Base-by-base conservation (phyloP, 1,140 invertebrate species). In the Nephila pilipes region DNA sequence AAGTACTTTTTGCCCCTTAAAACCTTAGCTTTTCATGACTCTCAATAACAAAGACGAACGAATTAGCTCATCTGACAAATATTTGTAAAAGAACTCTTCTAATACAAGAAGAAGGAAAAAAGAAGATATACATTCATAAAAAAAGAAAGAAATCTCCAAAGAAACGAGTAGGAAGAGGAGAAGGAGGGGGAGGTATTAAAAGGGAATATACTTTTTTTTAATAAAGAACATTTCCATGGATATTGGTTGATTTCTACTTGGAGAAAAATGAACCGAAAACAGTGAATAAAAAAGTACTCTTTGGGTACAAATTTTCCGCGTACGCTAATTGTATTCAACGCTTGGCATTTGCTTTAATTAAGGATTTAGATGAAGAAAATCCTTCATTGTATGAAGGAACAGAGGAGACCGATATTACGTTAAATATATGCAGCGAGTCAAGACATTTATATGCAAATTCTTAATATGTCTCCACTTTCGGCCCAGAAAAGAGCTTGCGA, bases 381-480 rank as follows among this genome's bases (percentile, higher is more conserved):
- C 90, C 81, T 20, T 25, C 16, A 81, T 25, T 69, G 85, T 92
- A 81, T 85, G 14, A 81, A 58, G 58, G 57, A 81, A 29, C 3
- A 10, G 75, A 46, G 81, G 18, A 57, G 8, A 36, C 57, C 63
- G 85, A 87, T 93, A 87, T 93, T 87, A 32, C 91, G 46, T 87
- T 93, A 93, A 93, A 80, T 93, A 93, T 93, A 93, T 93, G 91
- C 91, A 58, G 83, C 36, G 58, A 65, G 32, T 38, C n/a, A 75
- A 38, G 63, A 55, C 83, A 93, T 93, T 93, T 93, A 93, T 93
- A 93, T 93, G 91, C 91, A 79, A 93, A 93, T 93, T 93, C 91
- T 87, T 85, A 93, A 93, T 93, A 93, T 93, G 91, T 87, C 91
- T 85, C 91, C 83, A 65, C 81, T 85, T 36, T 69, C 20, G 20